A percentile compares a stretch with the other conserved stretches of the same genome.
Conservation (phyloP, 2,888 invertebrate species). For the Theristus sp. region DNA sequence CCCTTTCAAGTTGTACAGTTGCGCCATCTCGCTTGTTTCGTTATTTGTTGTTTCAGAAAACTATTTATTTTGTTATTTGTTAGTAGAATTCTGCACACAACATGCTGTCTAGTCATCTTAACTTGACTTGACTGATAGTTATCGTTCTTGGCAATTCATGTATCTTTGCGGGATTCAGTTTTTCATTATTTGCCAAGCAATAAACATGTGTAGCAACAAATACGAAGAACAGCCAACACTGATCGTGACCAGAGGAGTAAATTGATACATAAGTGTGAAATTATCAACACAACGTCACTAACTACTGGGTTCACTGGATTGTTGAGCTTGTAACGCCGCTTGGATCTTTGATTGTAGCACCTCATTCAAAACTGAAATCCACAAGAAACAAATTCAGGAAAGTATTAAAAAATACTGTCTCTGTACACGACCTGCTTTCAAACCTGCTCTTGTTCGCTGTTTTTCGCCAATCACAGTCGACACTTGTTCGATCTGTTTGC, state of each 20-base stretch:
- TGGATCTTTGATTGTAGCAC: not conserved
- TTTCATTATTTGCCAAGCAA: no score
- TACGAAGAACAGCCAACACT: not conserved
- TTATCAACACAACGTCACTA: not conserved
- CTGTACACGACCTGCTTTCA: not conserved
- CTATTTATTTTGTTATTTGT: no score
- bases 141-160: no score
- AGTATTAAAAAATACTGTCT: not conserved
- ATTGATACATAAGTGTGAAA: not conserved
- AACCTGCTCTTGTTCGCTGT: slow-evolving; percentile 29
- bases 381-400: not conserved
- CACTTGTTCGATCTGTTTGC: slow-evolving; percentile 83
- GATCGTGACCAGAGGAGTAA: not conserved
- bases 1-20: no score
- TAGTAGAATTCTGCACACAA: no score
- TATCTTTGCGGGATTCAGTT: no score
- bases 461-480: slow-evolving; percentile 64
- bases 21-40: no score
- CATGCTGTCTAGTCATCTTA: no score
- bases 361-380: not conserved
- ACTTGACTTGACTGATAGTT: no score
- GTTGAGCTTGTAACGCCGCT: not conserved
- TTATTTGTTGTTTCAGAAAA: no score
- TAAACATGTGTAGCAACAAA: no score
- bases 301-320: not conserved